Evolutionary conservation across 1,140 invertebrate species (phyloP).

Genomic region (Periplaneta americana): DNA sequence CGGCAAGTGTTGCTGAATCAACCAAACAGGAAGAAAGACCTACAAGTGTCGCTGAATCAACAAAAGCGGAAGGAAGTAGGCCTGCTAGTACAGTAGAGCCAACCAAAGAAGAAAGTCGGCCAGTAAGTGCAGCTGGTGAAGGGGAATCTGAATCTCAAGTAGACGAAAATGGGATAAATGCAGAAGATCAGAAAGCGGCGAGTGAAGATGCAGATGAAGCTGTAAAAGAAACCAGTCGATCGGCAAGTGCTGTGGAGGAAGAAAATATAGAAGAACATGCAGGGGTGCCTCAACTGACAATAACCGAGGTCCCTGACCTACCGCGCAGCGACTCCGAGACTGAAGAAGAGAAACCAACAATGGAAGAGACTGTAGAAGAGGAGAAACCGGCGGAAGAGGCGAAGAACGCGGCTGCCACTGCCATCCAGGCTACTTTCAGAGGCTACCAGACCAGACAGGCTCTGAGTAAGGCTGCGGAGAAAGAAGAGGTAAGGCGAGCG

Average conservation of each 20-base stretch:
- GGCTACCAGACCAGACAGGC: conserved; percentile 22
- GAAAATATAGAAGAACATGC: conserved; percentile 15
- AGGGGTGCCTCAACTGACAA: not conserved
- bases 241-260: conserved; percentile 12
- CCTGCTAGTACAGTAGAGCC: not conserved
- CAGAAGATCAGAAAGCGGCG: not conserved
- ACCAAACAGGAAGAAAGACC: not conserved
- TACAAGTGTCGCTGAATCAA: not conserved
- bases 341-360: not conserved
- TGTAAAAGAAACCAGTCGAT: not conserved
- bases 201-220: not conserved
- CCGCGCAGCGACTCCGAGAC: not conserved
- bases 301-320: not conserved
- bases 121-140: not conserved
- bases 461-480: conserved; percentile 19
- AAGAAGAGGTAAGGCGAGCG: not conserved
- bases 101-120: not conserved
- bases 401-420: conserved; percentile 20
- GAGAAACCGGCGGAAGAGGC: not conserved
- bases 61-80: not conserved
- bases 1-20: not conserved
- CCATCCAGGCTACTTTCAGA: conserved; percentile 25
- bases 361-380: not conserved
- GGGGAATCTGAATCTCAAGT: not conserved
- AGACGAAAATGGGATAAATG: too few species aligned